Evolutionary conservation across 2,888 invertebrate genomes (phyloP).

Genomic region (Chloroclysta siterata): DNA sequence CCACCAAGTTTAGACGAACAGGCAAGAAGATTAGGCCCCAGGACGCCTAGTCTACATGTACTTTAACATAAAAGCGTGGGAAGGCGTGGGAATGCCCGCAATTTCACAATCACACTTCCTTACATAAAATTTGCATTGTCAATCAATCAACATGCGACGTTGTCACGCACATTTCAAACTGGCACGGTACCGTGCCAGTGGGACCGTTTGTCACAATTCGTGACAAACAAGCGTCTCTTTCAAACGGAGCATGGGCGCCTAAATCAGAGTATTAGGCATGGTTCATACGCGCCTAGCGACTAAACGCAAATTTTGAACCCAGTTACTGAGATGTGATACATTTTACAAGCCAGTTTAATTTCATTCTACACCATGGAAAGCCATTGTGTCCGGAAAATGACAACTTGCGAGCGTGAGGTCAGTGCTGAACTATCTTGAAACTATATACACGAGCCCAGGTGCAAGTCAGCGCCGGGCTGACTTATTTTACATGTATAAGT

Average conservation of each 20-base stretch:
- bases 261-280: conserved; percentile 2
- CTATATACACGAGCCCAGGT: too few species aligned
- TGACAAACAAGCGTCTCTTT: conserved; percentile 24
- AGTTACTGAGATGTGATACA: too few species aligned
- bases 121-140: conserved; percentile 61
- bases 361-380: too few species aligned
- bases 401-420: too few species aligned
- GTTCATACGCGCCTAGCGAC: too few species aligned
- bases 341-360: too few species aligned
- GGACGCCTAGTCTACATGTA: neutral
- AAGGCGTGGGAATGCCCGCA: conserved; percentile 43
- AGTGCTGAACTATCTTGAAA: too few species aligned
- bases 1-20: too few species aligned
- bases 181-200: conserved; percentile 52
- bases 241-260: neutral
- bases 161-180: conserved; percentile 62
- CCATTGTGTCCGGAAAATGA: too few species aligned
- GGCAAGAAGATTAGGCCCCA: neutral
- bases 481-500: too few species aligned
- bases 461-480: too few species aligned
- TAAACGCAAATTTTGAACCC: neutral
- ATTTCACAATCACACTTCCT: conserved; percentile 51
- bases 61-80: conserved; percentile 15
- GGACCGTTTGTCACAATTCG: conserved; percentile 52
- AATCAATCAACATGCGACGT: conserved; percentile 66